These are phyloP conservation scores for Stratiomys singularior DNA, from an alignment of 2,888 invertebrate genomes.

Conservation along the genomic window DNA sequence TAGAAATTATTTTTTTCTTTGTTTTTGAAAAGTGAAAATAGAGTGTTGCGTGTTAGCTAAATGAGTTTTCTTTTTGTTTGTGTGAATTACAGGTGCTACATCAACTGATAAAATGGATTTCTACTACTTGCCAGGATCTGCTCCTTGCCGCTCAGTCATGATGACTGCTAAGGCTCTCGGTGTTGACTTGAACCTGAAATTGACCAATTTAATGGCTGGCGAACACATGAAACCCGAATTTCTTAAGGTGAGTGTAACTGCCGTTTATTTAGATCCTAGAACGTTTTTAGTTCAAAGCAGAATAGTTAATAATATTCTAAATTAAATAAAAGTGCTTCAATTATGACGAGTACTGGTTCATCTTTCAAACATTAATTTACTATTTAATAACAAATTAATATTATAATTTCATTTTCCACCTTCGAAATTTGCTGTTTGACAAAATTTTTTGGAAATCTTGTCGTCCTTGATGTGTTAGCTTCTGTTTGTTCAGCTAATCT, in stretches of 20 bases:
- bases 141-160: slow-evolving; percentile 74
- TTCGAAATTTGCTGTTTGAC: too few relatives aligned
- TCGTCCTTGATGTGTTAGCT: too few relatives aligned
- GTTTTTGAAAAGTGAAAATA: not conserved
- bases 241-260: slow-evolving; percentile 68
- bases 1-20: not conserved
- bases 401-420: too few relatives aligned
- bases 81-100: slow-evolving; percentile 36
- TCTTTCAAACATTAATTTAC: too few relatives aligned
- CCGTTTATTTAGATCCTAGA: not conserved
- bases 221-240: slow-evolving; percentile 78
- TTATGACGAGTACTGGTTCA: too few relatives aligned
- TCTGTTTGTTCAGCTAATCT: too few relatives aligned
- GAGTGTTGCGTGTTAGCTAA: not conserved
- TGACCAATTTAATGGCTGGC: slow-evolving; percentile 70
- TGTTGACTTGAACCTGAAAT: slow-evolving; percentile 73
- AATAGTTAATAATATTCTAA: too few relatives aligned
- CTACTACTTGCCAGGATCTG: slow-evolving; percentile 73
- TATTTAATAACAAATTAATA: too few relatives aligned
- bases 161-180: slow-evolving; percentile 74
- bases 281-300: too few relatives aligned
- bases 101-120: slow-evolving; percentile 67
- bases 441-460: too few relatives aligned
- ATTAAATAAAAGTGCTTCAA: too few relatives aligned
- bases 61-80: not conserved